Evolutionary conservation across 2,888 invertebrate genomes (phyloP).

Genomic region (Trachelus tabidus): DNA sequence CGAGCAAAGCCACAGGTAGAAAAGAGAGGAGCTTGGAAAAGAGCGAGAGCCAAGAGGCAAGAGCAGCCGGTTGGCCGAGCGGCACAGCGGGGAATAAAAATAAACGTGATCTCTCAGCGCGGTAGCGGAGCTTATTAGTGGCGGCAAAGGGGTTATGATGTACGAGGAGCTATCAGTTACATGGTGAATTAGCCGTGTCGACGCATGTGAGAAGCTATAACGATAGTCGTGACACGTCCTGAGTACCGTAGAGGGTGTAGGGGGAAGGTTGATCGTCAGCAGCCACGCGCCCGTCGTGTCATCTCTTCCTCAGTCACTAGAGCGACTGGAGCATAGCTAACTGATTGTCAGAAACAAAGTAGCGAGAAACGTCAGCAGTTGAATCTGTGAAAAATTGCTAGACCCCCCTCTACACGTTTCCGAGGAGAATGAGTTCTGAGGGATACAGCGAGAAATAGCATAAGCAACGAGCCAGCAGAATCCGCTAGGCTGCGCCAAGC

Average conservation of each 20-base stretch:
- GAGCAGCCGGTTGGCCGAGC: slow-evolving; percentile 18
- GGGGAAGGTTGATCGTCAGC: too few species aligned
- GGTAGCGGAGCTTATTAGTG: slow-evolving; percentile 30
- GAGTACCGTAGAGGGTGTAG: too few species aligned
- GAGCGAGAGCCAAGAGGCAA: background rate
- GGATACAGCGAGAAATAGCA: background rate
- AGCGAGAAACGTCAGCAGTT: background rate
- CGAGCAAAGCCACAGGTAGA: background rate
- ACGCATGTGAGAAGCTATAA: slow-evolving; percentile 27
- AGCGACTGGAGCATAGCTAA: too few species aligned
- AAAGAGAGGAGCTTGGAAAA: background rate
- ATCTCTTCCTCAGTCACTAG: too few species aligned
- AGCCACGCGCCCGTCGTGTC: too few species aligned
- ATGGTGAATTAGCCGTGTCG: slow-evolving; percentile 53
- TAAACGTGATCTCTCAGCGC: background rate
- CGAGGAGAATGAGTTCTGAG: background rate
- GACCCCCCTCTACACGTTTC: background rate
- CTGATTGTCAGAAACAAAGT: background rate
- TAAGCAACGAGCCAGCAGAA: background rate
- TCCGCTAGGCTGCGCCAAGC: background rate
- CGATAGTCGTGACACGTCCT: too few species aligned
- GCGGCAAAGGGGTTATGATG: slow-evolving; percentile 49
- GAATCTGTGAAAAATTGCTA: background rate
- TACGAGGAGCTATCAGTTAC: slow-evolving; percentile 47
- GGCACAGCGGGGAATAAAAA: slow-evolving; percentile 20